Conservation (phyloP, 2,113 vertebrate species). For the Poeciliopsis retropinna region DNA sequence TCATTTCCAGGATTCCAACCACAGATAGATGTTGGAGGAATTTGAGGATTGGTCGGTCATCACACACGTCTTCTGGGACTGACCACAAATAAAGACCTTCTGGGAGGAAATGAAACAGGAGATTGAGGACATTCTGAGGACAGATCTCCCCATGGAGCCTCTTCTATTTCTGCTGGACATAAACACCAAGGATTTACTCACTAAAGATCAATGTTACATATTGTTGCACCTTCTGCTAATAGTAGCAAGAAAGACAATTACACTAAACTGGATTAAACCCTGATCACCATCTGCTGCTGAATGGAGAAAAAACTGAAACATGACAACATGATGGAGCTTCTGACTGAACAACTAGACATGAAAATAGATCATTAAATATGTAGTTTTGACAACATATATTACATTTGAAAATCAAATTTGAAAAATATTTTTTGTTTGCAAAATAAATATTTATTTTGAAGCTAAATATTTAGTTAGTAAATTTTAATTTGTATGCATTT, state of each 20-base stretch:
- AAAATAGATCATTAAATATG: too few relatives aligned
- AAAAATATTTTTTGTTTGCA: too few relatives aligned
- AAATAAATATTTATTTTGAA: too few relatives aligned
- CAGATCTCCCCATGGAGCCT: not conserved
- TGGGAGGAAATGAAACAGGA: not conserved
- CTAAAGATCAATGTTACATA: not conserved
- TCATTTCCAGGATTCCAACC: too few relatives aligned
- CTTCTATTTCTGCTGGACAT: not conserved
- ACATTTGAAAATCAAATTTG: too few relatives aligned
- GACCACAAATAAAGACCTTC: not conserved
- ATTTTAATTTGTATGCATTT: too few relatives aligned
- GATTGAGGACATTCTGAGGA: not conserved
- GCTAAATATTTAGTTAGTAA: too few relatives aligned
- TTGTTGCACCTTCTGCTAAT: not conserved
- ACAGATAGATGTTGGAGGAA: too few relatives aligned
- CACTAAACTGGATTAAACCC: not conserved
- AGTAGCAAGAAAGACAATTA: not conserved
- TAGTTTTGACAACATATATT: too few relatives aligned
- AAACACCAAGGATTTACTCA: not conserved
- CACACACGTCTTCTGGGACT: not conserved
- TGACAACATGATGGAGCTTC: too few relatives aligned
- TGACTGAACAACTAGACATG: too few relatives aligned
- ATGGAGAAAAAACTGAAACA: too few relatives aligned
- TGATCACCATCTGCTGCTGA: not conserved
- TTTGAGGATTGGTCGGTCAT: not conserved